Evolutionary conservation across 2,113 vertebrate genomes (phyloP), one percentile per base, ranked within the genome.

Genomic region (Uropsilus gracilis): DNA sequence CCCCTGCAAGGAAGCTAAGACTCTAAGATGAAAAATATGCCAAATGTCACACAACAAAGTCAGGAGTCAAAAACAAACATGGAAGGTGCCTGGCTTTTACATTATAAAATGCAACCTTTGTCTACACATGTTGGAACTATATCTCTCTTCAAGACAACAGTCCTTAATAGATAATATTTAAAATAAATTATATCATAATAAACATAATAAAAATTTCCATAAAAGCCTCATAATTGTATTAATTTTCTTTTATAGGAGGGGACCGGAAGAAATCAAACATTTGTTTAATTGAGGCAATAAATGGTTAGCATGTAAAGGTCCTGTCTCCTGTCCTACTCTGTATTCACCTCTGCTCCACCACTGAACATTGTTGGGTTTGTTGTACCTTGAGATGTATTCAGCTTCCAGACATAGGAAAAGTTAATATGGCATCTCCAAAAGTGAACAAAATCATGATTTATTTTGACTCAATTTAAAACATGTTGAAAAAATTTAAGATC

Each of bases 121-220:
- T 39, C 63, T 16, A 17, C 66, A 42, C 24, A 48, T 61, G 53
- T 64, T n/a, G 72, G 50, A 24, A 39, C 48, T 81, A 20, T 28
- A 39, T 32, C 53, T 87, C 34, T 87, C 68, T 94, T 89, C 50
- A 89, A 89, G 89, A 86, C 9, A 75, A 39, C 16, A 91, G 34
- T 71, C 14, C 90, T 37, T 24, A 11, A 57, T 78, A 73, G 55
- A 46, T 55, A 71, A n/a, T 44, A 30, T 80, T 89, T 78, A 72
- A 59, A 68, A 42, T 44, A 55, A 32, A 50, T 61, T 80, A 64
- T n/a, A 59, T 91, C 78, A 61, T 66, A 85, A 66, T 94, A 42
- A 92, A 59, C 32, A 61, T 71, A 66, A 66, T 81, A 86, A 88
- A 50, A 50, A 66, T 68, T 77, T 95, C 39, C 39, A 53, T 50